Evolutionary conservation across 2,888 invertebrate genomes (phyloP).

Genomic region (Drosophila algonquin): DNA sequence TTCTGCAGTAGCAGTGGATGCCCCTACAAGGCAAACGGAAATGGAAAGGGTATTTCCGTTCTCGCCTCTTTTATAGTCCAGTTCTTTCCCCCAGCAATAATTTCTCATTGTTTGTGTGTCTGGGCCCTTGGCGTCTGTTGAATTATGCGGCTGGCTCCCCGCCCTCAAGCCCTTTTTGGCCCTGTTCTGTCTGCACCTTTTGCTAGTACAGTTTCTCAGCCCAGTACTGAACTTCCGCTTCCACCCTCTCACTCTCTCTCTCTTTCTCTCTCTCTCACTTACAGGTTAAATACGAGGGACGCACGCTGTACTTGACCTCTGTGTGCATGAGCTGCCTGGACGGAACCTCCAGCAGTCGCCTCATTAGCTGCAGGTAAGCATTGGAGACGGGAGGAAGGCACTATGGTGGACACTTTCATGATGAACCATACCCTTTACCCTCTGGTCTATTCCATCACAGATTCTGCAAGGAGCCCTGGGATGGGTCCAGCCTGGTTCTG

Average conservation of each 20-base stretch:
- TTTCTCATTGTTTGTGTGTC: constrained; percentile 63
- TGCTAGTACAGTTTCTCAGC: constrained; percentile 30
- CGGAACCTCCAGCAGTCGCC: constrained; percentile 90
- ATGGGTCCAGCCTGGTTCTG: constrained; percentile 95
- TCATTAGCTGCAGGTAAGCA: constrained; percentile 89
- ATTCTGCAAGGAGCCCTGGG: constrained; percentile 94
- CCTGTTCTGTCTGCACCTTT: constrained; percentile 37
- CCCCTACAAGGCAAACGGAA: no score
- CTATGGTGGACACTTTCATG: neutral
- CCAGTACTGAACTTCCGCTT: constrained; percentile 9
- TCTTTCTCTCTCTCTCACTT: constrained; percentile 65
- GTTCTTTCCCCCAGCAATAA: constrained; percentile 56
- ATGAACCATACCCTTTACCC: neutral
- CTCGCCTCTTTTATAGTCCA: neutral
- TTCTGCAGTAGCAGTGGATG: no score
- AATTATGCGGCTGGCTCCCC: constrained; percentile 61
- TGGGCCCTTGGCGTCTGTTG: constrained; percentile 49
- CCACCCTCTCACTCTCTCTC: neutral
- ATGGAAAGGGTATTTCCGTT: neutral
- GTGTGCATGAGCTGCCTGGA: constrained; percentile 98
- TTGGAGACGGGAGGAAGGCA: neutral
- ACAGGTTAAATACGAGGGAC: constrained; percentile 95
- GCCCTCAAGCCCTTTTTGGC: constrained; percentile 12
- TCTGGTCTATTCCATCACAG: constrained; percentile 57
- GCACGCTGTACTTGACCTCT: constrained; percentile 94